Evolutionary conservation across 2,113 vertebrate genomes (phyloP).

Genomic region (Otus sunia): DNA sequence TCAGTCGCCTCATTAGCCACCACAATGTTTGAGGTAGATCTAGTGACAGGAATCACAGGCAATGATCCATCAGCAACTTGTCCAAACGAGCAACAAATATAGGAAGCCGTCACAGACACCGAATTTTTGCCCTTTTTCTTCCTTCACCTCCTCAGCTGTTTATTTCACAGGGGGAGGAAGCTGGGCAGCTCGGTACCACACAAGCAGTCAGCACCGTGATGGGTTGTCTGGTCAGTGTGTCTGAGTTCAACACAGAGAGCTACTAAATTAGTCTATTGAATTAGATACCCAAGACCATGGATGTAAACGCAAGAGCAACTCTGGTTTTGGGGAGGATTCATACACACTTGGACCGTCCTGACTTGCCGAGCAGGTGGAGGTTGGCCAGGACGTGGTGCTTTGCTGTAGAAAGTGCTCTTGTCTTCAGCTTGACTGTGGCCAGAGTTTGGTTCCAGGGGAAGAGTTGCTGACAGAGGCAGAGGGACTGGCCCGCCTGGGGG

Average conservation of each 20-base stretch:
- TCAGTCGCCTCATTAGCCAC: neutral
- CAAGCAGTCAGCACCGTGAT: neutral
- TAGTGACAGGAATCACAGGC: neutral
- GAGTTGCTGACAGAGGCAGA: neutral
- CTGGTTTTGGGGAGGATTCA: neutral
- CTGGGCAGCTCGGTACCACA: neutral
- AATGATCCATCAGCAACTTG: neutral
- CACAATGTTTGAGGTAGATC: neutral
- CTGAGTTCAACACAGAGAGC: neutral
- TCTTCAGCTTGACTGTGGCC: neutral
- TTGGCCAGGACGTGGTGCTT: neutral
- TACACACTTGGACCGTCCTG: neutral
- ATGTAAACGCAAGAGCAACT: neutral
- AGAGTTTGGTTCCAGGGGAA: neutral
- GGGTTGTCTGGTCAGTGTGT: neutral
- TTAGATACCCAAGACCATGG: neutral
- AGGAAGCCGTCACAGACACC: neutral
- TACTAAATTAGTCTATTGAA: too few relatives aligned
- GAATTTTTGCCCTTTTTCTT: neutral
- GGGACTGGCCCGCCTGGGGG: neutral
- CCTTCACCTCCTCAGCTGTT: neutral
- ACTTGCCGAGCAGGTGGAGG: neutral
- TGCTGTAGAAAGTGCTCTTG: fast-evolving
- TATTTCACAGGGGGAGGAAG: neutral
- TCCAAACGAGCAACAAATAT: neutral